phyloP scores from a whole-genome alignment of 2,113 vertebrate species.

The Himantopus leucocephalus region DNA sequence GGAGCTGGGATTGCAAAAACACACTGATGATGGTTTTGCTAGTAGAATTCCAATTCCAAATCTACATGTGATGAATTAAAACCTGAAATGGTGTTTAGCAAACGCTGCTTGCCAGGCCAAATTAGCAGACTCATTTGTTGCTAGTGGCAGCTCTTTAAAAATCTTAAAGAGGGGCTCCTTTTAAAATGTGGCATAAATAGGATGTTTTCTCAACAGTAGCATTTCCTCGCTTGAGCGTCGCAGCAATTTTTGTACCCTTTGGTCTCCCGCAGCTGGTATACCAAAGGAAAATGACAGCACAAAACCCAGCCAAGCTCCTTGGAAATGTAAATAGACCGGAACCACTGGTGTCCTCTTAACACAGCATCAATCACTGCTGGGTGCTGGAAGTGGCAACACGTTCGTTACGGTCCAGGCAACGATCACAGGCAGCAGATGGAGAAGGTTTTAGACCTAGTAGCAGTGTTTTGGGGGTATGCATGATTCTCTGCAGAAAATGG shows the following conservation, averaged over 20 bases:
- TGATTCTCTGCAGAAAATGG: neutral
- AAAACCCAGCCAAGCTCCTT: slow-evolving; percentile 46
- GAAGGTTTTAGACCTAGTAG: neutral
- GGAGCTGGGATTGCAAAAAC: slow-evolving; percentile 42
- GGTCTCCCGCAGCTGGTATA: slow-evolving; percentile 49
- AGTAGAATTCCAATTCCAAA: slow-evolving; percentile 26
- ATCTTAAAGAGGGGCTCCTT: slow-evolving; percentile 24
- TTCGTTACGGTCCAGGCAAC: neutral
- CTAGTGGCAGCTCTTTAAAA: slow-evolving; percentile 50
- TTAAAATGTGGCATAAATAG: slow-evolving; percentile 58
- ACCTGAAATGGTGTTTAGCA: slow-evolving; percentile 54
- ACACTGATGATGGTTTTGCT: slow-evolving; percentile 7
- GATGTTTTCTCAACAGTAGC: slow-evolving; percentile 60
- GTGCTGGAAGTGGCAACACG: neutral
- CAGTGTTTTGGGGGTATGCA: neutral
- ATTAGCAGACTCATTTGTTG: slow-evolving; percentile 55
- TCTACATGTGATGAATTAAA: slow-evolving; percentile 54
- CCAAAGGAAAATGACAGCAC: slow-evolving; percentile 28
- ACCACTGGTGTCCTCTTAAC: slow-evolving; percentile 40
- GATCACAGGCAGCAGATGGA: neutral
- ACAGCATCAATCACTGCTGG: slow-evolving; percentile 18
- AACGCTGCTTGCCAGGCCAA: slow-evolving; percentile 35
- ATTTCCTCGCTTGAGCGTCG: slow-evolving; percentile 1
- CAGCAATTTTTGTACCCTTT: slow-evolving; percentile 53
- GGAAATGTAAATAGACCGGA: slow-evolving; percentile 61